These are phyloP conservation scores for Scolopax rusticola DNA, from an alignment of 2,797 vertebrate genomes.

Conservation along the genomic window DNA sequence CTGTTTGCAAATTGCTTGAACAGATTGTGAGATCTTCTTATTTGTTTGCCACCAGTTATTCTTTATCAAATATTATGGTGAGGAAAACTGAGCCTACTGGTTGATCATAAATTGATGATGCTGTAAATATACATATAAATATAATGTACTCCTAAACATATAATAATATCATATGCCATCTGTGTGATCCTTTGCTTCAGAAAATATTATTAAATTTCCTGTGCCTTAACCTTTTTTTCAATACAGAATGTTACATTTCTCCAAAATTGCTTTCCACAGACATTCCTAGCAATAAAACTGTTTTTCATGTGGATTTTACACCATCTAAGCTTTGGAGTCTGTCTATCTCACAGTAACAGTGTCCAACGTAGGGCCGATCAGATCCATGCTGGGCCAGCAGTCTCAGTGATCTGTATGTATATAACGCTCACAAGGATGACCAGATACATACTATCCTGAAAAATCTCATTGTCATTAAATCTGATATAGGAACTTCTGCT, in stretches of 20 bases:
- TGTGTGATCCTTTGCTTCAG: background rate
- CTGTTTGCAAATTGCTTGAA: background rate
- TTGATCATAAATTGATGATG: background rate
- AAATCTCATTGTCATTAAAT: background rate
- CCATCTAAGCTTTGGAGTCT: background rate
- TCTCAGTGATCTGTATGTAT: background rate
- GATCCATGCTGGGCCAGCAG: background rate
- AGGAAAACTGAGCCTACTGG: background rate
- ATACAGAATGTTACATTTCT: background rate
- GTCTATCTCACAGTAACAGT: background rate
- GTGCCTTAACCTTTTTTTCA: background rate
- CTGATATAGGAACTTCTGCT: background rate
- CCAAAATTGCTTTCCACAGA: background rate
- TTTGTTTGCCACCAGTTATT: background rate
- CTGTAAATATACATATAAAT: background rate
- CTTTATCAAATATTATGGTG: background rate
- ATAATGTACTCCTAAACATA: background rate
- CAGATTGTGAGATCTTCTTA: background rate
- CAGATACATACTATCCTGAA: background rate
- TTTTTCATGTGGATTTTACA: background rate
- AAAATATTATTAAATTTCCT: background rate
- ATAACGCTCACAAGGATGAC: background rate
- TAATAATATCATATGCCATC: background rate
- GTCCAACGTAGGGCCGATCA: fast-evolving
- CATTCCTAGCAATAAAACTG: background rate